phyloP scores from a whole-genome alignment of 2,888 invertebrate species.

The Iselma pallidipennis region DNA sequence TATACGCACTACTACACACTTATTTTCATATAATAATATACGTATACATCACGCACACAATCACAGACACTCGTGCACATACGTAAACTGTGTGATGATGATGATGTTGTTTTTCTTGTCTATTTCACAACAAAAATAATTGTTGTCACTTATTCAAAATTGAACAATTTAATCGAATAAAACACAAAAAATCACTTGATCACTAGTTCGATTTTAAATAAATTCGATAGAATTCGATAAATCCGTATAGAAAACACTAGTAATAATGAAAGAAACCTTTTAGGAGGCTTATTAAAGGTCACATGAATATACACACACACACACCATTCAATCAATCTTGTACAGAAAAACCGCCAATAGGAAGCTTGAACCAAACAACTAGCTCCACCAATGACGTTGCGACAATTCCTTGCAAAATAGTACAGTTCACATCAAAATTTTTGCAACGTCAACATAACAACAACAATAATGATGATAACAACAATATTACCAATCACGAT shows the following conservation, averaged over 20 bases:
- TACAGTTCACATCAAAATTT: constrained; percentile 31
- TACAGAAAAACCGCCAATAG: not conserved
- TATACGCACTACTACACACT: not conserved
- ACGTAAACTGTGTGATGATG: not conserved
- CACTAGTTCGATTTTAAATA: not conserved
- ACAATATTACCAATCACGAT: not conserved
- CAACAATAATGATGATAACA: not conserved
- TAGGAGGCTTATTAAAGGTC: constrained; percentile 43
- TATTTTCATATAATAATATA: no score
- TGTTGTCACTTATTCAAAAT: constrained; percentile 10
- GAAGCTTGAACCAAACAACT: constrained; percentile 39
- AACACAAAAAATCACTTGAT: constrained; percentile 3
- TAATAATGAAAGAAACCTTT: no score
- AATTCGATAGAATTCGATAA: constrained; percentile 19
- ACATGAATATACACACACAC: constrained; percentile 41
- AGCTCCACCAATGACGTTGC: constrained; percentile 34
- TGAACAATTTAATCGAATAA: not conserved
- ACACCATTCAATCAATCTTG: not conserved
- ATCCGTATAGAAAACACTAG: constrained; percentile 34
- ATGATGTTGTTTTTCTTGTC: constrained; percentile 2
- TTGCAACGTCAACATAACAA: constrained; percentile 34
- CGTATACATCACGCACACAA: not conserved
- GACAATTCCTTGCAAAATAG: constrained; percentile 38
- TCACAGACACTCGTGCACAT: no score
- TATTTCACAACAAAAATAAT: constrained; percentile 1